phyloP scores from a whole-genome alignment of 2,797 vertebrate species.

The Eleutherodactylus coqui region DNA sequence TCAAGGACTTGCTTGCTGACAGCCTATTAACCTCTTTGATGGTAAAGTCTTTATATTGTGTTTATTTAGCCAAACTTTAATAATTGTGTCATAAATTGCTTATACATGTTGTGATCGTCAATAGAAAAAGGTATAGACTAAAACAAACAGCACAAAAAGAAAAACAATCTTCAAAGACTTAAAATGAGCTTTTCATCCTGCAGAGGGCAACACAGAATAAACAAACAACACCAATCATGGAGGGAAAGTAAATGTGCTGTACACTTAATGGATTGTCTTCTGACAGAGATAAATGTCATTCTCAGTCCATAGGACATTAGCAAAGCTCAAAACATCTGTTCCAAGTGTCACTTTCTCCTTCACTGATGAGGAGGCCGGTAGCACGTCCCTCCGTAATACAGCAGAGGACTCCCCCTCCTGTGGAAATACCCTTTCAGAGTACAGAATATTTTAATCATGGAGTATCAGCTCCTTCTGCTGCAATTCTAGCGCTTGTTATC shows the following conservation, averaged over 20 bases:
- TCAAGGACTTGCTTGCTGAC: neutral
- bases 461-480: neutral
- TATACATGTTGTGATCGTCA: neutral
- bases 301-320: slow-evolving; percentile 63
- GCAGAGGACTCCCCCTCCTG: slow-evolving; percentile 48
- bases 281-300: slow-evolving; percentile 63
- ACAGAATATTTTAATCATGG: slow-evolving; percentile 26
- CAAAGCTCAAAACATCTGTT: slow-evolving; percentile 62
- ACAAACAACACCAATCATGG: slow-evolving; percentile 43
- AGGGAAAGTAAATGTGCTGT: slow-evolving; percentile 56
- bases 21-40: too few species aligned
- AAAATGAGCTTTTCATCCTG: slow-evolving; percentile 40
- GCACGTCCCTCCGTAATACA: slow-evolving; percentile 50
- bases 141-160: neutral
- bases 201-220: slow-evolving; percentile 58
- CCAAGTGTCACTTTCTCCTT: slow-evolving; percentile 62
- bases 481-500: slow-evolving; percentile 4
- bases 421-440: slow-evolving; percentile 20
- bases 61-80: too few species aligned
- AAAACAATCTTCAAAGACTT: slow-evolving; percentile 6
- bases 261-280: slow-evolving; percentile 60
- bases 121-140: neutral
- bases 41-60: too few species aligned
- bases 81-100: too few species aligned
- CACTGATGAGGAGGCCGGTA: slow-evolving; percentile 57